Percentiles rank a stretch among this genome's conserved stretches.
phyloP scores from a whole-genome alignment of 2,797 vertebrate species.

The Pelochelys cantorii region DNA sequence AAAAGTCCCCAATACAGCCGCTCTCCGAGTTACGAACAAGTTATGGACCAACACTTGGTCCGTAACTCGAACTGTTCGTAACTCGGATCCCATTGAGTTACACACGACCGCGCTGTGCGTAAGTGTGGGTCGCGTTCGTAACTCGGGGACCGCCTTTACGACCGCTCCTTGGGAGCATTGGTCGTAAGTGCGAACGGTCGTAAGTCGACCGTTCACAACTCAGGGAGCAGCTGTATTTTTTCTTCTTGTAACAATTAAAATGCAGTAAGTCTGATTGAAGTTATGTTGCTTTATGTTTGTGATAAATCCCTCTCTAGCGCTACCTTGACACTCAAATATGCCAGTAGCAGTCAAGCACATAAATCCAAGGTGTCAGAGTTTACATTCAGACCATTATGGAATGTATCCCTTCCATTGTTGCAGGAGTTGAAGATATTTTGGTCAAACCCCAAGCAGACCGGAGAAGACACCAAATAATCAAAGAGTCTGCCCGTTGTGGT shows the following conservation, averaged over 20 bases:
- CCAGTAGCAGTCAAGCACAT: not conserved
- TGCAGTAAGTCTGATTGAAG: not conserved
- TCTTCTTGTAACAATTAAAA: not conserved
- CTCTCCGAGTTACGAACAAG: no score
- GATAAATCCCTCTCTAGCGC: not conserved
- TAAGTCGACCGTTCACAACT: no score
- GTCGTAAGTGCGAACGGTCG: no score
- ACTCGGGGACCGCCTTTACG: no score
- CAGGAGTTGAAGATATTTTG: slow-evolving; percentile 97
- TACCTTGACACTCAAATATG: not conserved
- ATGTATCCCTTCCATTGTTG: slow-evolving; percentile 2
- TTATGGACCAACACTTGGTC: no score
- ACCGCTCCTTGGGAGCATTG: no score
- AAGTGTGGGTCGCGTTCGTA: no score
- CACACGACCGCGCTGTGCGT: no score
- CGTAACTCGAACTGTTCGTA: no score
- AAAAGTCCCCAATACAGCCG: not conserved
- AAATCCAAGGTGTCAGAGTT: not conserved
- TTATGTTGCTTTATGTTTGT: not conserved
- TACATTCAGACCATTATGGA: not conserved
- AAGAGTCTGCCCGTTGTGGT: slow-evolving; percentile 86
- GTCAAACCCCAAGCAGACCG: slow-evolving; percentile 89
- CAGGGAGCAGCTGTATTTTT: no score
- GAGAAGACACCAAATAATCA: slow-evolving; percentile 86
- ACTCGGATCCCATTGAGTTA: no score